A percentile compares a stretch with the other conserved stretches of the same genome.
Conservation (phyloP, 1,140 invertebrate species). For the Fopius arisanus region DNA sequence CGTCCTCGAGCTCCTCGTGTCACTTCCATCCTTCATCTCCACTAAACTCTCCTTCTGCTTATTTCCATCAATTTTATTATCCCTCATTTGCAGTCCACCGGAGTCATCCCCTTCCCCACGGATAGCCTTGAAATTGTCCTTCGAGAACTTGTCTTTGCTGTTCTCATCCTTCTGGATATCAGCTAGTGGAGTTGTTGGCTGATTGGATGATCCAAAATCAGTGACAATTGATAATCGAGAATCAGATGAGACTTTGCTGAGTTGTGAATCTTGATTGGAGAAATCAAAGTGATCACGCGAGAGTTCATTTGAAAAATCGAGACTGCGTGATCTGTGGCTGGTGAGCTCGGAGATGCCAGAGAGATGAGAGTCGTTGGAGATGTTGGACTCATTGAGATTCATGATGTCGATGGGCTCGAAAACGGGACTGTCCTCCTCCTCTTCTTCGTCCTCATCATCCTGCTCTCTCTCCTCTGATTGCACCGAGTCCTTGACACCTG, state of each 20-base stretch:
- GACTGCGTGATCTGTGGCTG: constrained; percentile 62
- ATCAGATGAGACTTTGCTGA: constrained; percentile 70
- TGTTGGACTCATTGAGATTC: constrained; percentile 58
- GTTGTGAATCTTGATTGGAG: constrained; percentile 66
- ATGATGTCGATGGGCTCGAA: constrained; percentile 72
- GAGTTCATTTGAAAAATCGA: constrained; percentile 54
- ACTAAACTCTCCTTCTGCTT: constrained; percentile 38
- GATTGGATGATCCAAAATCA: constrained; percentile 61
- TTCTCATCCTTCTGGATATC: constrained; percentile 56
- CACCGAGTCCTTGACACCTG: constrained; percentile 56
- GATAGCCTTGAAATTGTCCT: constrained; percentile 51
- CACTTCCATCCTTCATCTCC: constrained; percentile 50
- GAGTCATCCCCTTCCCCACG: constrained; percentile 44
- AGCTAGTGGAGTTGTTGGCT: constrained; percentile 50
- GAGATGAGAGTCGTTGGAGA: constrained; percentile 68
- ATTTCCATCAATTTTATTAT: constrained; percentile 59
- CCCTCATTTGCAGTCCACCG: no score
- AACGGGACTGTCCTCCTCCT: constrained; percentile 73
- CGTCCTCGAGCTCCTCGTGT: constrained; percentile 42
- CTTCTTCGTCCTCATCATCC: constrained; percentile 73
- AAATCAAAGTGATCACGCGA: constrained; percentile 59
- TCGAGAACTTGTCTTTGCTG: constrained; percentile 50
- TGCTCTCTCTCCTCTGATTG: constrained; percentile 69
- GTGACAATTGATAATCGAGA: constrained; percentile 67
- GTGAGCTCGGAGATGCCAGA: constrained; percentile 70